Percentiles rank a stretch among this genome's conserved stretches.
Evolutionary conservation across 2,797 vertebrate species (phyloP).

Genomic region (Clarias laeviceps): DNA sequence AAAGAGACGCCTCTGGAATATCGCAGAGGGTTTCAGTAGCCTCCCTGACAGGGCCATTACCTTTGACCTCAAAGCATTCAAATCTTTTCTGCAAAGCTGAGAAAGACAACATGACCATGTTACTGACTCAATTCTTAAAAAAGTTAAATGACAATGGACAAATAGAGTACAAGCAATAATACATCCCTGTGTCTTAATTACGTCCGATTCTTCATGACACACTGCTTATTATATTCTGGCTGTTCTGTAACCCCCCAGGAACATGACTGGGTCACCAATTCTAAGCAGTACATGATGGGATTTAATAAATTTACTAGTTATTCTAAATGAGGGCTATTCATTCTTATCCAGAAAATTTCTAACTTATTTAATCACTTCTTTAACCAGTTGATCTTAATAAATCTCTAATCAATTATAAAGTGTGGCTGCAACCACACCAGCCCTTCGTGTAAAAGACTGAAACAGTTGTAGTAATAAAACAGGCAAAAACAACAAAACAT

Average conservation of each 20-base stretch:
- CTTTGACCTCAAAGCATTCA: slow-evolving; percentile 34
- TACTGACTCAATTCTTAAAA: background rate
- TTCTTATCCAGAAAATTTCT: background rate
- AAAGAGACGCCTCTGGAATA: slow-evolving; percentile 48
- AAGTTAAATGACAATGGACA: background rate
- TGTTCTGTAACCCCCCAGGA: background rate
- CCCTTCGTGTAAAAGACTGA: background rate
- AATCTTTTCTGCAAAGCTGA: slow-evolving; percentile 42
- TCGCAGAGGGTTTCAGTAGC: slow-evolving; percentile 53
- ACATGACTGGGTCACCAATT: background rate
- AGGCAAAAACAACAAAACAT: background rate
- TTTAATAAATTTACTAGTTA: background rate
- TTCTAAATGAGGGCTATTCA: background rate
- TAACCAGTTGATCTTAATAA: background rate
- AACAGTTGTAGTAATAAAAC: too few relatives aligned
- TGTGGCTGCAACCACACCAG: background rate
- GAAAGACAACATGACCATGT: too few relatives aligned
- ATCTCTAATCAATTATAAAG: background rate
- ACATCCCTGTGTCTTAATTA: background rate
- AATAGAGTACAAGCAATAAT: background rate
- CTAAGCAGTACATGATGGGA: background rate
- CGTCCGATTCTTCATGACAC: background rate
- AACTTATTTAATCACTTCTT: background rate
- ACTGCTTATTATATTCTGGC: background rate
- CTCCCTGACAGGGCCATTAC: slow-evolving; percentile 50